Percentiles rank a stretch among this genome's conserved stretches.
Evolutionary conservation across 2,797 vertebrate genomes (phyloP).

Genomic region (Scomberomorus guttatus): DNA sequence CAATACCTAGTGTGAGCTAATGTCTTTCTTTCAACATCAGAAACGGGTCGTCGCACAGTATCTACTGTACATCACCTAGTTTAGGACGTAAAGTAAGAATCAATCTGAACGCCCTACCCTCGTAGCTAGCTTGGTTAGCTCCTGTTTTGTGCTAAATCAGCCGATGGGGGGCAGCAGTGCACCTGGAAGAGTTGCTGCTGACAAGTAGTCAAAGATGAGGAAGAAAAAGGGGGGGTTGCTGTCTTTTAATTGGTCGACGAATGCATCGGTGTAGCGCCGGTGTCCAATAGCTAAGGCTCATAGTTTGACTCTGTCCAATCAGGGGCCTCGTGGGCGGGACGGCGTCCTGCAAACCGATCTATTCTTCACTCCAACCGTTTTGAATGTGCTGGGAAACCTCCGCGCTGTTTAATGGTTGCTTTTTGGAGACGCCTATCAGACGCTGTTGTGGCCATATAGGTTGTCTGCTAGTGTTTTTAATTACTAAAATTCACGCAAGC

Average conservation of each 20-base stretch:
- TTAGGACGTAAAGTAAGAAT: slow-evolving; percentile 1
- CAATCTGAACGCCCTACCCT: neutral
- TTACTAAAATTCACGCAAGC: too few species aligned
- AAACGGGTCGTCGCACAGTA: fast-evolving
- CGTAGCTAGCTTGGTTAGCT: neutral
- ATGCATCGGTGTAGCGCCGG: fast-evolving
- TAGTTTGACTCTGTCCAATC: slow-evolving; percentile 42
- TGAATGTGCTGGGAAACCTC: slow-evolving; percentile 22
- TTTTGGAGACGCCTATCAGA: neutral
- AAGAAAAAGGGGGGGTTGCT: fast-evolving
- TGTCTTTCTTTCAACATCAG: neutral
- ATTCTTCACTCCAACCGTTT: slow-evolving; percentile 28
- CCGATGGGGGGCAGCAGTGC: slow-evolving; percentile 35
- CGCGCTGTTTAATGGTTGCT: neutral
- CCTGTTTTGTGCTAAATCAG: fast-evolving
- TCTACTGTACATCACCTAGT: too few species aligned
- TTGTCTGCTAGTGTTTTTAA: neutral
- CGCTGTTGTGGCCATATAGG: neutral
- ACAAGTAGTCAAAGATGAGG: neutral
- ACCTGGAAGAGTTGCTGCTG: too few species aligned
- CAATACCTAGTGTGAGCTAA: neutral
- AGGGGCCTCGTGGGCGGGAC: slow-evolving; percentile 26
- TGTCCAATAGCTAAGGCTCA: slow-evolving; percentile 26
- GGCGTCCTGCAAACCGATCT: neutral
- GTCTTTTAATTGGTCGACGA: slow-evolving; percentile 18